phyloP scores from a whole-genome alignment of 2,113 vertebrate species.

The Motacilla tschutschensis region DNA sequence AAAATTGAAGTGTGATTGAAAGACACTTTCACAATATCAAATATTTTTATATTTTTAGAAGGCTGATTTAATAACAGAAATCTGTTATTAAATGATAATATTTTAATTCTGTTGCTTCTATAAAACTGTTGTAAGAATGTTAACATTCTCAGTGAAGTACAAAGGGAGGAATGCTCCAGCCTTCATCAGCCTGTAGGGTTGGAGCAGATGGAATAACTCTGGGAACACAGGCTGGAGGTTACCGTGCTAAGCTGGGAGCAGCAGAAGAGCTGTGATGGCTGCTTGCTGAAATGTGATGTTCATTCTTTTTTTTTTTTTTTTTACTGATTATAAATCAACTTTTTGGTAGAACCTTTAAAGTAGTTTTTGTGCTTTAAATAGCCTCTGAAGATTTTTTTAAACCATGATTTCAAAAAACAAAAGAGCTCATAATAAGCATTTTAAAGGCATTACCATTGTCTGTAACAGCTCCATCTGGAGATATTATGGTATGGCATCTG shows the following conservation, averaged over 20 bases:
- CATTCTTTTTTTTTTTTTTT: constrained; percentile 14
- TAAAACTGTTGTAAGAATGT: constrained; percentile 26
- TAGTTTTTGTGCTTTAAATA: constrained; percentile 34
- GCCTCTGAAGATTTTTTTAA: constrained; percentile 31
- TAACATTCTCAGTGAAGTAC: not conserved
- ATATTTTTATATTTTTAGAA: constrained; percentile 70
- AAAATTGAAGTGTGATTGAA: constrained; percentile 52
- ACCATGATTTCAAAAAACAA: constrained; percentile 3
- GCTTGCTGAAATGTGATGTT: constrained; percentile 3
- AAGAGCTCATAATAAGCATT: constrained; percentile 22
- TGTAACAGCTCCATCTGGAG: constrained; percentile 41
- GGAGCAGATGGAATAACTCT: not conserved
- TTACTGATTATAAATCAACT: constrained; percentile 29
- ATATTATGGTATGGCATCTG: constrained; percentile 32
- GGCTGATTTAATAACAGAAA: constrained; percentile 33
- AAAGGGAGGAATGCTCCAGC: not conserved
- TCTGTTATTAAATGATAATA: constrained; percentile 11
- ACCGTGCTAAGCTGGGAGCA: not conserved
- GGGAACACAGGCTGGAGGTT: not conserved
- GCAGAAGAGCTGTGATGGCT: not conserved
- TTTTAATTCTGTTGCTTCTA: constrained; percentile 34
- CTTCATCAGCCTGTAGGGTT: not conserved
- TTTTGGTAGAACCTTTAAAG: constrained; percentile 15
- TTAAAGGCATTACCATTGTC: constrained; percentile 30
- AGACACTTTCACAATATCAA: constrained; percentile 28